Conservation (phyloP, 1,140 invertebrate genomes). For the Bombus difficillimus region DNA sequence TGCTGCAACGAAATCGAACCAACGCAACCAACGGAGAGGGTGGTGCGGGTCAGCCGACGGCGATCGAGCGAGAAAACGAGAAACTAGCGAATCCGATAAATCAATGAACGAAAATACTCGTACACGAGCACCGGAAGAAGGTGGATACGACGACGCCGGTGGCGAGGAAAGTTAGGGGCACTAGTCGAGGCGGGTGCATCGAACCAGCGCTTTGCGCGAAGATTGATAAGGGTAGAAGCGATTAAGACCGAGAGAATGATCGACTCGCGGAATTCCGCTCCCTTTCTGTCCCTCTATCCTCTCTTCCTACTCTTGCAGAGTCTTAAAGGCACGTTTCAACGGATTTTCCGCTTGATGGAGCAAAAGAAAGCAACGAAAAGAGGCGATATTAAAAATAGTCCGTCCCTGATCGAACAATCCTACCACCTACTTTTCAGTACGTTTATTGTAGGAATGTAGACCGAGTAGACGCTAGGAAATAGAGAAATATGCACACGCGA, state of each 20-base stretch:
- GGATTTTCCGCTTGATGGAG: neutral
- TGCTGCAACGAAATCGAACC: conserved; percentile 36
- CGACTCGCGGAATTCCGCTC: neutral
- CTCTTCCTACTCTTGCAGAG: too few relatives aligned
- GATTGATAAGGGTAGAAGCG: conserved; percentile 24
- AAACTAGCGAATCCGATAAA: conserved; percentile 51
- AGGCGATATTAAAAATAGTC: conserved; percentile 15
- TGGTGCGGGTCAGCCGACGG: neutral
- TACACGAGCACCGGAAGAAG: neutral
- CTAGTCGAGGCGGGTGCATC: conserved; percentile 16
- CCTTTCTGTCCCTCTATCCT: neutral
- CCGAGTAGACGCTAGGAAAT: neutral
- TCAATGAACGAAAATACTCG: conserved; percentile 52
- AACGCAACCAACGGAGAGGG: conserved; percentile 8
- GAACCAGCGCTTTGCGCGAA: conserved; percentile 17
- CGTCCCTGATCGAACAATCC: neutral
- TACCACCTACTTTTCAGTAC: too few relatives aligned
- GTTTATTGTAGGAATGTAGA: neutral
- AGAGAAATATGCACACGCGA: neutral
- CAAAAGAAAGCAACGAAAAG: neutral
- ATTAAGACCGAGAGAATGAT: neutral
- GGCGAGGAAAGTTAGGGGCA: neutral
- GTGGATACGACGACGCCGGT: neutral
- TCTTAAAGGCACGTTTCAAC: neutral
- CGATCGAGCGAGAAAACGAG: conserved; percentile 40